These are phyloP conservation scores for Ailuropoda melanoleuca DNA, from an alignment of 2,113 vertebrate genomes.

Conservation along the genomic window DNA sequence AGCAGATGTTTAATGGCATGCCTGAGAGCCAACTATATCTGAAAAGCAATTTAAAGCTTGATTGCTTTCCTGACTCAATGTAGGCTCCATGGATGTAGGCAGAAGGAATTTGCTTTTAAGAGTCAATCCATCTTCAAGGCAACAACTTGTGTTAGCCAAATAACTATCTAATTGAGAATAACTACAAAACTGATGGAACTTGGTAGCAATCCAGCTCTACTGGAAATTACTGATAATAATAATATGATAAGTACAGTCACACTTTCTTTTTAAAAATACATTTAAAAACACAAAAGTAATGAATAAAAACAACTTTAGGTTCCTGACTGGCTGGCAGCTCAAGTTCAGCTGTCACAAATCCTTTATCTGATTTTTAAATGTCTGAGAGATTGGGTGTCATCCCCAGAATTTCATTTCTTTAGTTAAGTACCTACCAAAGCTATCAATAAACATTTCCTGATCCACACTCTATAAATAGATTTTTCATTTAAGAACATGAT, in stretches of 20 bases:
- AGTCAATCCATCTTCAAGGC: not conserved
- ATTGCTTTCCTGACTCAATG: not conserved
- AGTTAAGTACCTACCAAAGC: not conserved
- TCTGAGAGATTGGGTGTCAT: not conserved
- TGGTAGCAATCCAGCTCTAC: not conserved
- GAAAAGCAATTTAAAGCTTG: not conserved
- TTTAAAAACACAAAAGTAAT: not conserved
- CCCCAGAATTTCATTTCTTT: not conserved
- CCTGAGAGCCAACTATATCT: not conserved
- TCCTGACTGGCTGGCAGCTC: not conserved
- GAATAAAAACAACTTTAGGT: not conserved
- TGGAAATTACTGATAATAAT: not conserved
- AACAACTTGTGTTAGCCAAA: not conserved
- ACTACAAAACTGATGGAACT: not conserved
- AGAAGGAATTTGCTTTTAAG: not conserved
- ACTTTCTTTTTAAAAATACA: not conserved
- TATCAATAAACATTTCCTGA: not conserved
- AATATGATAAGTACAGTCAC: not conserved
- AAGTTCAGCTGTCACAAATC: not conserved
- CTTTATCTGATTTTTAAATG: not conserved
- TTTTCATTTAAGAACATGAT: not conserved
- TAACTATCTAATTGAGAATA: not conserved
- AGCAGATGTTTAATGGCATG: not conserved
- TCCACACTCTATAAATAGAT: not conserved
- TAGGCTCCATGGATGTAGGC: not conserved